Percentiles rank a stretch among this genome's conserved stretches.
phyloP scores from a whole-genome alignment of 2,888 invertebrate genomes.

The Callimorpha dominula region DNA sequence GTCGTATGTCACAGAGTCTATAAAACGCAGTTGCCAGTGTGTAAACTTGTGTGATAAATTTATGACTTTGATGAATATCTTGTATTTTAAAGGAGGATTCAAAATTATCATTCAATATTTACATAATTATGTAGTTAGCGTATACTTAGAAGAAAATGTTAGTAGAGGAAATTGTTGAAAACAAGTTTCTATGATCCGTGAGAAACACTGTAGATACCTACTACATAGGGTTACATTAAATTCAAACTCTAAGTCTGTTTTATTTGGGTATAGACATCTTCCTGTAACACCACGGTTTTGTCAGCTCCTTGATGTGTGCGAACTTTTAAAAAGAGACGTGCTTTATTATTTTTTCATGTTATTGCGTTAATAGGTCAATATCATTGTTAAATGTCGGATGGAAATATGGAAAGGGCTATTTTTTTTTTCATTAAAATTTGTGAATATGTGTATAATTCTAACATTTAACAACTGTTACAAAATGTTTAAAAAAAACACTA shows the following conservation, averaged over 20 bases:
- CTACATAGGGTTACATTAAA: too few relatives aligned
- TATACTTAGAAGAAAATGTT: background rate
- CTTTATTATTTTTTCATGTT: too few relatives aligned
- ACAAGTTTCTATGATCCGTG: background rate
- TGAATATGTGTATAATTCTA: background rate
- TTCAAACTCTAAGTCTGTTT: background rate
- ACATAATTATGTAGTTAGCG: background rate
- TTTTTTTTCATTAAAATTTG: too few relatives aligned
- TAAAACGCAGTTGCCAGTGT: slow-evolving; percentile 30
- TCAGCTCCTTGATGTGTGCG: too few relatives aligned
- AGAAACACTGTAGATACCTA: background rate
- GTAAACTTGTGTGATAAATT: slow-evolving; percentile 26
- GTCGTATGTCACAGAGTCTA: slow-evolving; percentile 46
- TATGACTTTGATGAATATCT: slow-evolving; percentile 3
- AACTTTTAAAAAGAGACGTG: background rate
- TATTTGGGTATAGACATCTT: too few relatives aligned
- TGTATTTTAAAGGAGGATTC: background rate
- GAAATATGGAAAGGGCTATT: background rate
- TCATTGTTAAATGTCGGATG: background rate
- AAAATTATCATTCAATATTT: slow-evolving; percentile 3
- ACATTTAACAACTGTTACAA: too few relatives aligned
- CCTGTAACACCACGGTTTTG: too few relatives aligned
- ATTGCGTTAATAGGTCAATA: too few relatives aligned
- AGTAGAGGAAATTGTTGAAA: background rate
- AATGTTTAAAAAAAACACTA: background rate